phyloP scores from a whole-genome alignment of 2,888 invertebrate genomes.

The Caenorhabditis doughertyi region DNA sequence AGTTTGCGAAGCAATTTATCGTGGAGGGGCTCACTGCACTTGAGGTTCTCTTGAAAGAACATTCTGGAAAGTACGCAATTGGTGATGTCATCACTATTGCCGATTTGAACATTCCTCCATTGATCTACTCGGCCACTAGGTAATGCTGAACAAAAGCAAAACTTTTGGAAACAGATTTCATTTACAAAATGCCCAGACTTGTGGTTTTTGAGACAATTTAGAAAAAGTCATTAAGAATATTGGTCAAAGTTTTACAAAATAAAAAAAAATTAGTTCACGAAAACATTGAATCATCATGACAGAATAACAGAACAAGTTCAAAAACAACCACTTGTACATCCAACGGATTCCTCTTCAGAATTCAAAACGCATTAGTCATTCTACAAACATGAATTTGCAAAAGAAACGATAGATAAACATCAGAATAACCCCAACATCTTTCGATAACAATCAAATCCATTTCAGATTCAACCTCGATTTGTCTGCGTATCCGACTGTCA shows the following conservation, averaged over 20 bases:
- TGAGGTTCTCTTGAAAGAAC: conserved; percentile 90
- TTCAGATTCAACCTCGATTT: conserved; percentile 93
- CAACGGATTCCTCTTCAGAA: conserved; percentile 6
- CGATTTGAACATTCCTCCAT: conserved; percentile 95
- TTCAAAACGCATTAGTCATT: conserved; percentile 46
- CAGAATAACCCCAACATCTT: conserved; percentile 37
- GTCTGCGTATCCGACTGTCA: conserved; percentile 92
- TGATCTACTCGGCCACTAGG: conserved; percentile 95
- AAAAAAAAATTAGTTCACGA: neutral
- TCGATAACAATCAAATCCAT: conserved; percentile 44
- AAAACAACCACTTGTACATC: conserved; percentile 31
- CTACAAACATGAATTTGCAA: conserved; percentile 29
- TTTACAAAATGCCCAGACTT: no score
- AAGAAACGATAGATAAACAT: conserved; percentile 33
- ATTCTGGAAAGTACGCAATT: conserved; percentile 88
- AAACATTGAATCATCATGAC: neutral
- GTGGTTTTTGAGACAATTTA: no score
- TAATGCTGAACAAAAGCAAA: no score
- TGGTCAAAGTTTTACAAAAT: neutral
- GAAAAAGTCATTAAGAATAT: no score
- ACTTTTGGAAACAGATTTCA: neutral
- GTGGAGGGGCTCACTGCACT: conserved; percentile 86
- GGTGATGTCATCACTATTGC: conserved; percentile 95
- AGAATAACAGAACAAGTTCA: neutral
- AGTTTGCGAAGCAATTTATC: conserved; percentile 82